phyloP scores from a whole-genome alignment of 1,140 invertebrate genomes.

The Drosophila suzukii region DNA sequence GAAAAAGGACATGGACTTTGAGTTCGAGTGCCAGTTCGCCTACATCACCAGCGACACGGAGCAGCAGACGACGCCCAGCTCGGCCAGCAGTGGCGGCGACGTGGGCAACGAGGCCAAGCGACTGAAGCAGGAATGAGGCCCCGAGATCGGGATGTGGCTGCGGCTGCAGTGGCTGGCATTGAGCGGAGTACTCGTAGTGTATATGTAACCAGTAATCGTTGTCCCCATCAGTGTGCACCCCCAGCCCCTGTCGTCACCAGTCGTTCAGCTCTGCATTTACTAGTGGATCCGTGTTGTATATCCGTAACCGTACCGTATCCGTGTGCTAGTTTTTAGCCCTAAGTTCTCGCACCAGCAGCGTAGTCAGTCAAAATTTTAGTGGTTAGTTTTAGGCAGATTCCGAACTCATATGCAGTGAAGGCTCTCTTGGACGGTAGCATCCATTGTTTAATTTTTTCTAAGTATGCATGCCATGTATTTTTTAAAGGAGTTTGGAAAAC shows the following conservation, averaged over 20 bases:
- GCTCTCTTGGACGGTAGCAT: neutral
- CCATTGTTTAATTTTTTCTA: neutral
- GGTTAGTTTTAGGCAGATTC: slow-evolving; percentile 56
- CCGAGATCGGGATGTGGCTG: slow-evolving; percentile 1
- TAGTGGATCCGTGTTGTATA: slow-evolving; percentile 53
- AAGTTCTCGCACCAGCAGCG: slow-evolving; percentile 48
- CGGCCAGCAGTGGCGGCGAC: slow-evolving; percentile 27
- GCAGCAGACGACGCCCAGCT: slow-evolving; percentile 51
- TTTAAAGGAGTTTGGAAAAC: too few relatives aligned
- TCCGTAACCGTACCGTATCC: slow-evolving; percentile 30
- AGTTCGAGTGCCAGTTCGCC: slow-evolving; percentile 80
- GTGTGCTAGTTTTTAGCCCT: slow-evolving; percentile 66
- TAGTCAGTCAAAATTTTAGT: slow-evolving; percentile 49
- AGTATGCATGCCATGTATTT: too few relatives aligned
- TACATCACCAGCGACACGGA: slow-evolving; percentile 74
- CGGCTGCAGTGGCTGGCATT: slow-evolving; percentile 9
- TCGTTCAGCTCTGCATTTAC: slow-evolving; percentile 64
- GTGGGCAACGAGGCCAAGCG: slow-evolving; percentile 73
- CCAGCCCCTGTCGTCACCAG: slow-evolving; percentile 19
- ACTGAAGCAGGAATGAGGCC: slow-evolving; percentile 79
- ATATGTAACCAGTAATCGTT: slow-evolving; percentile 44
- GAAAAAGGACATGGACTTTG: slow-evolving; percentile 82
- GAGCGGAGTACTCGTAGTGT: slow-evolving; percentile 28
- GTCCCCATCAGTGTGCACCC: slow-evolving; percentile 28
- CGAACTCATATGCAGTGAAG: slow-evolving; percentile 2